Evolutionary conservation across 2,888 invertebrate species (phyloP).

Genomic region (Apamea epomidion): DNA sequence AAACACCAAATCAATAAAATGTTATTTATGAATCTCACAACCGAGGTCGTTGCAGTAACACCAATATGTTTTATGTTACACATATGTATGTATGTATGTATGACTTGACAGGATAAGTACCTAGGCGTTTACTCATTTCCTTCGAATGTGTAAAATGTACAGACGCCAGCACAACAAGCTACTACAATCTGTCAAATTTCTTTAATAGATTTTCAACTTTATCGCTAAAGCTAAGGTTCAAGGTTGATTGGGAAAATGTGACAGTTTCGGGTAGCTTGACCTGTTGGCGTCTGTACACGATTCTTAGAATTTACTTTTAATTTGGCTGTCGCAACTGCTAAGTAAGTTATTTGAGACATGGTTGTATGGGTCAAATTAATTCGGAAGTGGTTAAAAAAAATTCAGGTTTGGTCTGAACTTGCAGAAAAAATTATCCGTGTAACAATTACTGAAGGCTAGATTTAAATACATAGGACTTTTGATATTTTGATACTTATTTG

Average conservation of each 20-base stretch:
- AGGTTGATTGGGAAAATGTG: too few relatives aligned
- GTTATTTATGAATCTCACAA: conserved; percentile 20
- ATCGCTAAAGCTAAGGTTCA: too few relatives aligned
- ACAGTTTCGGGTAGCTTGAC: too few relatives aligned
- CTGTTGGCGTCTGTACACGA: too few relatives aligned
- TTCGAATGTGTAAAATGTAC: conserved; percentile 4
- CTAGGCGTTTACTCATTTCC: conserved; percentile 35
- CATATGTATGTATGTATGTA: not conserved
- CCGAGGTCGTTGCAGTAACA: conserved; percentile 10
- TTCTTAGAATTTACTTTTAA: conserved; percentile 32
- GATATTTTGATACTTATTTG: not conserved
- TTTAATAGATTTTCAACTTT: too few relatives aligned
- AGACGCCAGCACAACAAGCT: too few relatives aligned
- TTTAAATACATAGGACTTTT: not conserved
- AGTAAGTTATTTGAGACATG: not conserved
- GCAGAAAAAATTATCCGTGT: not conserved
- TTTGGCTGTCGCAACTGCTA: conserved; percentile 23
- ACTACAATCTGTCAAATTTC: too few relatives aligned
- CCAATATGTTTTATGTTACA: conserved; percentile 17
- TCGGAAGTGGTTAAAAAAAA: conserved; percentile 12
- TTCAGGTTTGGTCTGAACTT: not conserved
- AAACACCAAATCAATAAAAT: conserved; percentile 1
- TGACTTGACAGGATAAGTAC: conserved; percentile 19
- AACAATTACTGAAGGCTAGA: not conserved
- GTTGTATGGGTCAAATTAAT: not conserved